Base-by-base conservation (phyloP, 2,888 invertebrate species). In the Doris montereyensis region DNA sequence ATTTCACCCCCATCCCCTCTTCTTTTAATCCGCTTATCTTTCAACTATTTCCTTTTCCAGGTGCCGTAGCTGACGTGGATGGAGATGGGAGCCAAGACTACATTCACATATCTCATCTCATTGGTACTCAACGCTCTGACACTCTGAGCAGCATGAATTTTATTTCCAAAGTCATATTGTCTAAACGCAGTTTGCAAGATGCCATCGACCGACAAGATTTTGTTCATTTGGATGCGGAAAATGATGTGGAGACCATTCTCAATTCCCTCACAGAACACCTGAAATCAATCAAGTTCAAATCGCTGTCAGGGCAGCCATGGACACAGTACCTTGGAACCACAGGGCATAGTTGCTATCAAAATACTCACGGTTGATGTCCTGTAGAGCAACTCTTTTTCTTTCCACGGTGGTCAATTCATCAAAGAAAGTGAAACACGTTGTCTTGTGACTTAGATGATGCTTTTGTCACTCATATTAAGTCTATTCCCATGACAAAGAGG, bases 1-100 rank as follows among this genome's bases (percentile, higher is more conserved):
- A n/a, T n/a, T n/a, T n/a, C n/a, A n/a, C n/a, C n/a, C n/a, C n/a
- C n/a, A n/a, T n/a, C n/a, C n/a, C n/a, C n/a, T n/a, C n/a, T n/a
- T n/a, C n/a, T n/a, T n/a, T n/a, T n/a, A n/a, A n/a, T n/a, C n/a
- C n/a, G n/a, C n/a, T n/a, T n/a, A n/a, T n/a, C n/a, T n/a, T n/a
- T n/a, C n/a, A n/a, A n/a, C n/a, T n/a, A n/a, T n/a, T 41, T 41
- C 17, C 52, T 17, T 24, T 26, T 8, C 3, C 26, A 80, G 80
- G 80, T 41, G 80, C 77, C n/a, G 58, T 80, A 2, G 77, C 73
- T 5, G 80, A 80, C 67, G 80, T 77, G 2, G 80, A 80, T 77
- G 80, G 60, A 5, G 80, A 80, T 70, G 74, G 80, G 0, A 57
- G 30, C 13, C 32, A 74, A 24, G 80, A 80, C 75, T 79, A 79